Evolutionary conservation across 23 tunicate species (phyloP).

Genomic region (Trididemnum clinides): DNA sequence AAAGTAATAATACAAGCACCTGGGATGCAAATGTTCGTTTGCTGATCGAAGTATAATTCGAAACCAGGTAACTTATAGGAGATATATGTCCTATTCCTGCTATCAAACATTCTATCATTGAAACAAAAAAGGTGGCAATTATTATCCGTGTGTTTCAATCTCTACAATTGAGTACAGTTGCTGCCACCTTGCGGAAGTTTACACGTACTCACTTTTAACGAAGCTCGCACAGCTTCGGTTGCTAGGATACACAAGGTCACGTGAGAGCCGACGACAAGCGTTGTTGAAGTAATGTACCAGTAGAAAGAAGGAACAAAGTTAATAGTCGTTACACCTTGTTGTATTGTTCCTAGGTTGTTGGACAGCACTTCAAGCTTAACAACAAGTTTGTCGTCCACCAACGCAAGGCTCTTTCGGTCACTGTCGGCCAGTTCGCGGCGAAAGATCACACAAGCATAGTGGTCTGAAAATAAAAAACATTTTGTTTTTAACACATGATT

Average conservation of each 20-base stretch:
- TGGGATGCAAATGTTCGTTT: no score
- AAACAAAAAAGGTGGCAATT: no score
- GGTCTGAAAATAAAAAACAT: conserved; percentile 21
- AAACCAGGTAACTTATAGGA: no score
- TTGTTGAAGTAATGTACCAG: conserved; percentile 28
- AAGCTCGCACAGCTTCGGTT: background rate
- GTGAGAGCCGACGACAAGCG: conserved; percentile 12
- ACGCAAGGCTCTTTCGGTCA: conserved; percentile 1
- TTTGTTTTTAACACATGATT: no score
- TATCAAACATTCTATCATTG: no score
- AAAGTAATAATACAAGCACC: no score
- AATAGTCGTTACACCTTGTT: background rate
- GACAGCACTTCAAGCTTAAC: conserved; percentile 21
- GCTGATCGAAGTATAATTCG: no score
- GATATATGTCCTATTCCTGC: no score
- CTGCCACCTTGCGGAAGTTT: no score
- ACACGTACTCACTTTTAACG: background rate
- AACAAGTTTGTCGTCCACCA: conserved; percentile 29
- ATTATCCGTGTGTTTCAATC: no score
- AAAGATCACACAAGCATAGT: conserved; percentile 34
- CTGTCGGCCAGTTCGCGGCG: background rate
- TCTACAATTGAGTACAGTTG: no score
- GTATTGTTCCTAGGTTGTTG: conserved; percentile 8
- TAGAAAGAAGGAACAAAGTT: conserved; percentile 34
- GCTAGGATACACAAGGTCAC: conserved; percentile 40